Conservation (phyloP, 2,113 vertebrate species). For the Charina bottae region DNA sequence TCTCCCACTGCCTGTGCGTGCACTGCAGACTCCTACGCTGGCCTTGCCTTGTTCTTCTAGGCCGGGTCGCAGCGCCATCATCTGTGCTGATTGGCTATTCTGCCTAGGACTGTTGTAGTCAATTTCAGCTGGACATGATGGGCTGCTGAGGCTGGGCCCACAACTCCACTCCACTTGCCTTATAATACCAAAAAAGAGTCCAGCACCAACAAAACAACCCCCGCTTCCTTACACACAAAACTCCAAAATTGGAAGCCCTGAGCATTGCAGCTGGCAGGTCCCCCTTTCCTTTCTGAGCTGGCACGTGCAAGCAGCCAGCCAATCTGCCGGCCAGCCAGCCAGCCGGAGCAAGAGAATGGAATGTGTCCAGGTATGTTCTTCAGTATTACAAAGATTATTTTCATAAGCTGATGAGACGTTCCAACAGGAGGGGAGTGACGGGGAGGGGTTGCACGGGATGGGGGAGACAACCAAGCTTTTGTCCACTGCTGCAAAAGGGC, state of each 20-base stretch:
- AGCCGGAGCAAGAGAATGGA: conserved; percentile 49
- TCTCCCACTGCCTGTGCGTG: too few relatives aligned
- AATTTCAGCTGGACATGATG: too few relatives aligned
- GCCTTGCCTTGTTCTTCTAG: too few relatives aligned
- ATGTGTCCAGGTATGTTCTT: conserved; percentile 66
- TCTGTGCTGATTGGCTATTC: too few relatives aligned
- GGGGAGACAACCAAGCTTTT: not conserved
- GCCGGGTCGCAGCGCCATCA: too few relatives aligned
- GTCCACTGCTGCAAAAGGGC: not conserved
- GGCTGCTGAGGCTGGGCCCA: not conserved
- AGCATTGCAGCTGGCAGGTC: not conserved
- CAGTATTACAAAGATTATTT: conserved; percentile 35
- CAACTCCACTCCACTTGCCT: not conserved
- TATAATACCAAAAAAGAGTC: too few relatives aligned
- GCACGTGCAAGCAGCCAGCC: conserved; percentile 38
- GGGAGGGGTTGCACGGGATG: not conserved
- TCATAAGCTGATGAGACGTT: conserved; percentile 40
- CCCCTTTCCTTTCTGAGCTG: conserved; percentile 48
- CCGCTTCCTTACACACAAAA: not conserved
- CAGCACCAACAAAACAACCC: conserved; percentile 13
- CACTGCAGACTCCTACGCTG: too few relatives aligned
- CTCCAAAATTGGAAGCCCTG: not conserved
- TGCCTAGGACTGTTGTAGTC: too few relatives aligned
- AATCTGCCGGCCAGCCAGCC: conserved; percentile 52
- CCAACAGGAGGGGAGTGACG: conserved; percentile 42